Base-by-base conservation (phyloP, 2,888 invertebrate species). In the Schrankia costaestrigalis region DNA sequence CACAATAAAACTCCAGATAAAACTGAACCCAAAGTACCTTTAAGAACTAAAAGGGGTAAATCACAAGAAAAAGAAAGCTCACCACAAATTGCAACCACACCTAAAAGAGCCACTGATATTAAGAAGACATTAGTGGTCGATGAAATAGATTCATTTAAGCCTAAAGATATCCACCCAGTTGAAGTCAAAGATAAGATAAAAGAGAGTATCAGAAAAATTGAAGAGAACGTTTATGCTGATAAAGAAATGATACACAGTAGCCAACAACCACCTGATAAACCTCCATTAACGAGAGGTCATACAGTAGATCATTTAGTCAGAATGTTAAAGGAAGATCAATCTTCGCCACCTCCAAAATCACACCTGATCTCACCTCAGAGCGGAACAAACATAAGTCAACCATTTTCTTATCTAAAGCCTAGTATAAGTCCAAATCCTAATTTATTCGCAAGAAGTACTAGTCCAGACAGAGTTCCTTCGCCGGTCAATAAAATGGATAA, bases 251-350 rank as follows among this genome's bases (percentile, higher is more conserved):
- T 90, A 65, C 93, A 93, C 70, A 93, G 93, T 60, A 93, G 93
- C 56, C 93, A 93, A 73, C 83, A 90, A 69, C 93, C 93, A 3
- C 91, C 90, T 13, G 91, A 92, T 44, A 92, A 92, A 56, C 89
- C 91, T 47, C 92, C 92, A 36, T 77, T 93, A 40, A 93, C 93
- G 23, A 90, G 92, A 72, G 93, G 93, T 14, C 87, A 91, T 26
- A 91, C 93, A n/a, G 94, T 95, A 14, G 92, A 93, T 71, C 92
- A 91, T 38, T 92, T 95, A 89, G 93, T 95, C 15, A 93, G 92
- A 63, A 90, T 94, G 48, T 74, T 95, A 39, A 94, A 92, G 44
- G 91, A 91, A 76, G 94, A 94, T 54, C 91, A 91, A 52, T 86
- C 90, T 29, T 90, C 92, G 6, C 90, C 92, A 1, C 91, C 93